Conservation (phyloP, 2,888 invertebrate species). For the Copidosoma aretas region DNA sequence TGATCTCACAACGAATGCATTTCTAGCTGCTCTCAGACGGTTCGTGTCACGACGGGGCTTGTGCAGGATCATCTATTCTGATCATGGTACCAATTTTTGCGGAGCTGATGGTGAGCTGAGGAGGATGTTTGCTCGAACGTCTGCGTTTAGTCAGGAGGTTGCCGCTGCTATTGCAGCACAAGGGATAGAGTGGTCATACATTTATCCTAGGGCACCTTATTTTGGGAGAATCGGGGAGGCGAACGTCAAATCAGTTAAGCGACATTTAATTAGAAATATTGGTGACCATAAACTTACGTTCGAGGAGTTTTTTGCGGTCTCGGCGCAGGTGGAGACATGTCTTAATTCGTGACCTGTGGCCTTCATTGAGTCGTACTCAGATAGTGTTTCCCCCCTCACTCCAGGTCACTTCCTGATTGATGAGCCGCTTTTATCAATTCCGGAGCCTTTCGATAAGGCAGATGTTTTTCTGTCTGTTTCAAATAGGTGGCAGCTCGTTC, state of each 20-base stretch:
- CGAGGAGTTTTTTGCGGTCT: constrained; percentile 42
- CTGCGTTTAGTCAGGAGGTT: not conserved
- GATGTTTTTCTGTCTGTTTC: not conserved
- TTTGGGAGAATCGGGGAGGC: constrained; percentile 50
- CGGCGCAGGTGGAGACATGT: constrained; percentile 43
- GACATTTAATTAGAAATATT: constrained; percentile 42
- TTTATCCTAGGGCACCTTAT: constrained; percentile 39
- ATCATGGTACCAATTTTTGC: not conserved
- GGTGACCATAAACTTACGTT: constrained; percentile 39
- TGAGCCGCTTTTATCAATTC: not conserved
- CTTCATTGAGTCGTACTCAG: constrained; percentile 10
- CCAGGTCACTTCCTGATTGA: constrained; percentile 26
- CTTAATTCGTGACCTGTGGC: constrained; percentile 44
- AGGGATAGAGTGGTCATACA: not conserved
- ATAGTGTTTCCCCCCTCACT: constrained; percentile 19
- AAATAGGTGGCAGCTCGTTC: not conserved
- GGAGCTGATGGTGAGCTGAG: constrained; percentile 1
- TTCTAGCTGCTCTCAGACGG: constrained; percentile 7
- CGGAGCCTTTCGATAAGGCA: constrained; percentile 7
- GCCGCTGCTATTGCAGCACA: not conserved
- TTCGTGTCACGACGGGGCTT: not conserved
- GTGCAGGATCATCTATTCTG: not conserved
- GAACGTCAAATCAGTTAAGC: constrained; percentile 45
- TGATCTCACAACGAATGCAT: not conserved
- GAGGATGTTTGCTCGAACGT: not conserved